These are phyloP conservation scores for Malurus melanocephalus DNA, from an alignment of 2,113 vertebrate species.

Conservation along the genomic window DNA sequence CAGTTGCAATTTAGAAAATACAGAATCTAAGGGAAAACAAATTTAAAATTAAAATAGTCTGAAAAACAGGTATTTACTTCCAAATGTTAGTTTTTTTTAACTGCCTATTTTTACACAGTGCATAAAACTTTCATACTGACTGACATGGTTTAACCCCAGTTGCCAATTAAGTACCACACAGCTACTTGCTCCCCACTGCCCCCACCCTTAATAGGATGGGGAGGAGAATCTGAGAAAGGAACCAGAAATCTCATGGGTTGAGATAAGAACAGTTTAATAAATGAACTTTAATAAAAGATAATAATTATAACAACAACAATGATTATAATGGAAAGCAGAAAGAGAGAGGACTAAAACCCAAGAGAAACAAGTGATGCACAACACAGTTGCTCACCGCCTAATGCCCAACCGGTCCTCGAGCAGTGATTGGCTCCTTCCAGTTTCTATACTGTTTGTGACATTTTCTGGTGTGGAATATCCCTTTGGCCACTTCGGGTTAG, in stretches of 20 bases:
- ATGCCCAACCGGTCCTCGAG: neutral
- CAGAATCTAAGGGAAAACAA: neutral
- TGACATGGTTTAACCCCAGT: neutral
- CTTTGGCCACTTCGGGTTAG: neutral
- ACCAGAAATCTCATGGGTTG: neutral
- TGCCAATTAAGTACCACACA: neutral
- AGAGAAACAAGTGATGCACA: neutral
- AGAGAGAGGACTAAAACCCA: neutral
- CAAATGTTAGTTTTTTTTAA: neutral
- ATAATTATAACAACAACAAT: neutral
- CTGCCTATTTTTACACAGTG: neutral
- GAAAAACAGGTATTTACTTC: neutral
- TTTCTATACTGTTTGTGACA: neutral
- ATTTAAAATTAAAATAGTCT: neutral
- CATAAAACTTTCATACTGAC: neutral
- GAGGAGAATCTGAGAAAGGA: neutral
- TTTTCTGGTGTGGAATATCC: neutral
- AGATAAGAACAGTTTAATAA: neutral
- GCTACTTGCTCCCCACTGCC: neutral
- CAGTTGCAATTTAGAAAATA: neutral
- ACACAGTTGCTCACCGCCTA: neutral
- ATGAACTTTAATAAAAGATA: neutral
- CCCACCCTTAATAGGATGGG: neutral
- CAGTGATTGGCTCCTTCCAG: neutral
- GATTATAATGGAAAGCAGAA: neutral